A percentile compares a stretch with the other conserved stretches of the same genome.
Evolutionary conservation across 2,113 vertebrate species (phyloP).

Genomic region (Oreochromis niloticus): DNA sequence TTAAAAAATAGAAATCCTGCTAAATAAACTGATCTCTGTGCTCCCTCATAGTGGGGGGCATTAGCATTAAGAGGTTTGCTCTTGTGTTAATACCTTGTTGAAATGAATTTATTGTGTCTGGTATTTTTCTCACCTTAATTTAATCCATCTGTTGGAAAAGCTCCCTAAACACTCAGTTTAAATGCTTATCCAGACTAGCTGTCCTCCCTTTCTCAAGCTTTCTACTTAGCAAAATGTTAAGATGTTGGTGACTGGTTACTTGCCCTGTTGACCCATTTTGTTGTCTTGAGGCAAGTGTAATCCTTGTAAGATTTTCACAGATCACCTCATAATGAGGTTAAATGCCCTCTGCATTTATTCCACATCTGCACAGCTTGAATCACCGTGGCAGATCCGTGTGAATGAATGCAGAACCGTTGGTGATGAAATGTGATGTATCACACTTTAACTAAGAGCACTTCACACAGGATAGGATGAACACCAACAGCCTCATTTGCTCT

Average conservation of each 20-base stretch:
- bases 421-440: neutral
- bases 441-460: neutral
- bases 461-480: neutral
- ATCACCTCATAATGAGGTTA: neutral
- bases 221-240: neutral
- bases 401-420: neutral
- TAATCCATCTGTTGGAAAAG: neutral
- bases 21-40: neutral
- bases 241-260: neutral
- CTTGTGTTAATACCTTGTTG: neutral
- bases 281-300: neutral
- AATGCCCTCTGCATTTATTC: neutral
- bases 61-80: constrained; percentile 6
- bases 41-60: neutral
- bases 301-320: neutral
- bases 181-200: neutral
- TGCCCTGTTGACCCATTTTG: neutral
- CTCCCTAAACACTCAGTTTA: neutral
- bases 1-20: neutral
- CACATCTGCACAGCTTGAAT: neutral
- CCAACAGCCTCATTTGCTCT: neutral
- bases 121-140: neutral
- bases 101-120: constrained; percentile 2
- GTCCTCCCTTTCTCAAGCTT: neutral
- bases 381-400: neutral